phyloP scores from a whole-genome alignment of 1,140 invertebrate species.

The Bathynomus jamesi region DNA sequence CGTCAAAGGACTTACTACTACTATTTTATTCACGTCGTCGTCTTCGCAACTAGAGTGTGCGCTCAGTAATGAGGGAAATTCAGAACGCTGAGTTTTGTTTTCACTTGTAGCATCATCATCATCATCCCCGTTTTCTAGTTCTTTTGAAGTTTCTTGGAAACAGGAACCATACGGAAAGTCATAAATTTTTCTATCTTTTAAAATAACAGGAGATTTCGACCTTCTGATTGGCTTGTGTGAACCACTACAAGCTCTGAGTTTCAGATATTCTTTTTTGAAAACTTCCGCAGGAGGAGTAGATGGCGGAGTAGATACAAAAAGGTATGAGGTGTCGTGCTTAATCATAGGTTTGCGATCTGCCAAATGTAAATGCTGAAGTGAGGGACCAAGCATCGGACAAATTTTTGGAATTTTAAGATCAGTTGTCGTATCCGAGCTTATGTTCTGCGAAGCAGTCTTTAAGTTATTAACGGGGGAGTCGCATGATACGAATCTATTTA shows the following conservation, averaged over 20 bases:
- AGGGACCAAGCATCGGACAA: neutral
- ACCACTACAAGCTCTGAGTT: neutral
- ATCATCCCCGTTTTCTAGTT: too few relatives aligned
- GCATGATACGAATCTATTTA: neutral
- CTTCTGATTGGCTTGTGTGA: neutral
- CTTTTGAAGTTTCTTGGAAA: too few relatives aligned
- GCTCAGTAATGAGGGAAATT: neutral
- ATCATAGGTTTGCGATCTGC: neutral
- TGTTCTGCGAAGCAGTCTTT: too few relatives aligned
- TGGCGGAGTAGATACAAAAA: too few relatives aligned
- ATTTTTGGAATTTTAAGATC: neutral
- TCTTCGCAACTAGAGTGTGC: neutral
- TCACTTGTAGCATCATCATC: neutral
- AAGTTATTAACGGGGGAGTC: neutral
- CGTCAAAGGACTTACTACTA: neutral
- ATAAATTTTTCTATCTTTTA: too few relatives aligned
- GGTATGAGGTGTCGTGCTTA: neutral
- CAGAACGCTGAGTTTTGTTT: neutral
- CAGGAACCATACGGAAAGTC: too few relatives aligned
- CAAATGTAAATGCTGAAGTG: neutral
- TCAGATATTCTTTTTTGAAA: neutral
- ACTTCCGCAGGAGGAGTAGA: neutral
- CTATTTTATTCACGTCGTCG: neutral
- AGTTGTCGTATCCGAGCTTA: neutral
- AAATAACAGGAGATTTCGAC: neutral